Percentiles rank a stretch among this genome's conserved stretches.
Evolutionary conservation across 2,888 invertebrate species (phyloP).

Genomic region (Nephrotoma appendiculata): DNA sequence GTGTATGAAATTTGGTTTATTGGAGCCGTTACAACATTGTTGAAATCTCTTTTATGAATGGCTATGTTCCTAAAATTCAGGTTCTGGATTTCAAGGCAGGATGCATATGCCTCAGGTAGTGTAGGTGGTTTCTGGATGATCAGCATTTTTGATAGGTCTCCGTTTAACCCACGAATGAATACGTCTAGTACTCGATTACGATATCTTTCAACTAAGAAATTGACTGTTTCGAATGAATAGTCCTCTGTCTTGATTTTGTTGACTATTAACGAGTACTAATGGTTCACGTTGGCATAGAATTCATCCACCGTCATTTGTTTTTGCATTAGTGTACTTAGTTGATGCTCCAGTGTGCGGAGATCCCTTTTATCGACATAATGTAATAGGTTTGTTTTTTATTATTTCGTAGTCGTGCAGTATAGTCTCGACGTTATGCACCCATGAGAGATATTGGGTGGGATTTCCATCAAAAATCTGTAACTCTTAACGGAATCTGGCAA

Average conservation of each 20-base stretch:
- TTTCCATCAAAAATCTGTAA: no score
- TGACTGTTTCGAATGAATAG: slow-evolving; percentile 12
- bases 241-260: slow-evolving; percentile 15
- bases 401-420: no score
- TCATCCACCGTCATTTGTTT: not conserved
- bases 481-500: no score
- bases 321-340: not conserved
- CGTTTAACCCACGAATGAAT: slow-evolving; percentile 11
- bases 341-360: not conserved
- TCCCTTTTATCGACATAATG: slow-evolving; percentile 7
- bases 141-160: slow-evolving; percentile 6
- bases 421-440: no score
- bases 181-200: slow-evolving; percentile 14
- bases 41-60: no score
- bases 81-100: no score
- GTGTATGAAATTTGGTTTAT: no score
- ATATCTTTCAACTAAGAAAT: slow-evolving; percentile 7
- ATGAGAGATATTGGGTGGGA: no score
- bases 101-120: no score
- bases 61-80: no score
- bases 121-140: not conserved
- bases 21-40: no score
- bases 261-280: no score
- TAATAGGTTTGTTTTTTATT: not conserved
- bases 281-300: slow-evolving; percentile 10